These are phyloP conservation scores for Nomada flava DNA, from an alignment of 2,888 invertebrate genomes.

Conservation along the genomic window DNA sequence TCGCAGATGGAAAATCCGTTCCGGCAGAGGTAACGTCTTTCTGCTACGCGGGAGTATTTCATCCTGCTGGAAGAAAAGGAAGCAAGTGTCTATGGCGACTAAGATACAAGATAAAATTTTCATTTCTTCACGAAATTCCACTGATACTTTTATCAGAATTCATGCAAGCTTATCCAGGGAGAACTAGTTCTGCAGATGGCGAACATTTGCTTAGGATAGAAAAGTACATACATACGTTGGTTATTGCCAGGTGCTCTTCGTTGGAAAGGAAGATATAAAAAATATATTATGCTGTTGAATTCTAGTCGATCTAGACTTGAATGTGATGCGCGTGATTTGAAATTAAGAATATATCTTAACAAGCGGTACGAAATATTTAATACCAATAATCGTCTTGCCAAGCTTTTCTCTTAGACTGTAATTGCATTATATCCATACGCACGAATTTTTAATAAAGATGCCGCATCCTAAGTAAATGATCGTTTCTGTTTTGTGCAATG, in stretches of 20 bases:
- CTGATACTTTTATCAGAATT: neutral
- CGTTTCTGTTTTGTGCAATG: no score
- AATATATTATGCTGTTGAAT: no score
- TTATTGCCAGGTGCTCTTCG: no score
- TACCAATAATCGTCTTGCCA: neutral
- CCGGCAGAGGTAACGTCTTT: conserved; percentile 25
- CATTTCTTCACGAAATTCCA: neutral
- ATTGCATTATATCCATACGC: neutral
- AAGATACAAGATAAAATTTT: neutral
- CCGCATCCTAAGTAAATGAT: no score
- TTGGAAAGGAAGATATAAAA: no score
- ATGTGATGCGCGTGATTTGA: neutral
- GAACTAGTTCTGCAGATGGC: neutral
- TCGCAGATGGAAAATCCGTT: conserved; percentile 34
- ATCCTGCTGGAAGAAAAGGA: conserved; percentile 13
- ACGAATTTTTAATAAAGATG: neutral
- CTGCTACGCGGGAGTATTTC: conserved; percentile 48
- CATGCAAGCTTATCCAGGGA: neutral
- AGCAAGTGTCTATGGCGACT: neutral
- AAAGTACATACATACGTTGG: no score
- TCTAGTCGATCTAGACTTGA: neutral
- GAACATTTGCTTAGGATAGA: neutral
- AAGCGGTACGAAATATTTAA: no score
- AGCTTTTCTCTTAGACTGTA: neutral
- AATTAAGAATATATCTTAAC: no score